Evolutionary conservation across 2,888 invertebrate genomes (phyloP).

Genomic region (Protophormia terraenovae): DNA sequence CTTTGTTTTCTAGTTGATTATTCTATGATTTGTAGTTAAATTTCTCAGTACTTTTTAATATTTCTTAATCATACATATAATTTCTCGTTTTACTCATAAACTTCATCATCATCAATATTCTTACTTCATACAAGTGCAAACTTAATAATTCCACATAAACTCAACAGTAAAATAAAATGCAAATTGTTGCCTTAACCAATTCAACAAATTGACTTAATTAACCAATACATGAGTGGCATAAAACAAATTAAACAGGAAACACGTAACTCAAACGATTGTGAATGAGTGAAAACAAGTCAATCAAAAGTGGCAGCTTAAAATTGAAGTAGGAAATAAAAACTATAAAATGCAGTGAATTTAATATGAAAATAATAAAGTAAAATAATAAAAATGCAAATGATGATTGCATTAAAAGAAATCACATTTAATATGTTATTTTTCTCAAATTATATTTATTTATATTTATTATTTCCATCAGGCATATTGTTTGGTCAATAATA

Average conservation of each 20-base stretch:
- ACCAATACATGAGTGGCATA: background rate
- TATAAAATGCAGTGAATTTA: slow-evolving; percentile 4
- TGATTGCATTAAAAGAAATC: slow-evolving; percentile 8
- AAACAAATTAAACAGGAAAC: background rate
- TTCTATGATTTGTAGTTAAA: no score
- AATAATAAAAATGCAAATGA: slow-evolving; percentile 28
- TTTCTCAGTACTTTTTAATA: no score
- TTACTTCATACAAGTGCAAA: no score
- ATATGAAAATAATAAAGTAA: background rate
- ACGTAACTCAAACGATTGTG: background rate
- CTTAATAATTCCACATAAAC: background rate
- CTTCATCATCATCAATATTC: no score
- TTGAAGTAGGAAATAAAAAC: background rate
- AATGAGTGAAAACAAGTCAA: no score
- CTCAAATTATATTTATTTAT: background rate
- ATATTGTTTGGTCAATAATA: background rate
- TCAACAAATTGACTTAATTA: background rate
- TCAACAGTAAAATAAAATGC: background rate
- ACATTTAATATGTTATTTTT: background rate
- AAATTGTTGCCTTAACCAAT: background rate
- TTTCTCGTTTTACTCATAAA: no score
- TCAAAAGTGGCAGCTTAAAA: background rate
- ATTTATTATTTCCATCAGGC: background rate
- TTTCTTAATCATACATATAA: no score
- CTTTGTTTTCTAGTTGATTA: no score